Base-by-base conservation (phyloP, 92 coral and sea anemone genomes). In the Epizoanthus ramosus region DNA sequence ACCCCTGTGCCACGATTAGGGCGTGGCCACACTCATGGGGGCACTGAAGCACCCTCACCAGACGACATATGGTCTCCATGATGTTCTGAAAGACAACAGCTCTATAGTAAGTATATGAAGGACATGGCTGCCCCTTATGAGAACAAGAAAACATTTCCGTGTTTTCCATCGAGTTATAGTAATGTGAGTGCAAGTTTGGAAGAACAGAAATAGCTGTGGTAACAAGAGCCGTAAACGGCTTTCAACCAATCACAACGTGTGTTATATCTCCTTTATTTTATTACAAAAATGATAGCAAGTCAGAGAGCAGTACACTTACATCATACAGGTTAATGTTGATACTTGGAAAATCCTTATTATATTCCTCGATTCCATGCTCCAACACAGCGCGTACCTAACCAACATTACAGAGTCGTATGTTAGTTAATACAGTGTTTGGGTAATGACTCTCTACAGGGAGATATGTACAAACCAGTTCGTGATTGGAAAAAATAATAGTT, bases 11-110 rank as follows among this genome's bases (percentile, higher is more conserved):
- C 57, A 96, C 95, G 33, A 97, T 80, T 79, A 97, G 58, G 63
- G 99, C 97, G 80, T 97, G 98, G 80, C 99, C 94, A 73, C 99
- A 97, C 76, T 97, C 99, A 63, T 97, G 99, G 37, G 99, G 99
- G 14, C 92, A 88, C 82, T 97, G 99, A 16, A 97, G 67, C 12
- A 97, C 89, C 63, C 99, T 92, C 23, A 97, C 98, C 59, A 97
- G 91, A 25, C 99, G 93, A 73, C 99, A 97, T 61, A 94, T 94
- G 56, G 95, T 91, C 86, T 97, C 99, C 89, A 97, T 92, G 5
- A 93, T 96, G 85, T 88, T 98, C 99, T 97, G 80, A 12, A 39
- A 61, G 33, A 66, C 23, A 64, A 79, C 16, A 12, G 35, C 15
- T 54, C 13, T 4, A 15, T 41, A 9, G 41, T 16, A 65, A 2